Evolutionary conservation across 1,140 invertebrate species (phyloP), one percentile per base, ranked within the genome.

Genomic region (Akabosia matsudoensis): DNA sequence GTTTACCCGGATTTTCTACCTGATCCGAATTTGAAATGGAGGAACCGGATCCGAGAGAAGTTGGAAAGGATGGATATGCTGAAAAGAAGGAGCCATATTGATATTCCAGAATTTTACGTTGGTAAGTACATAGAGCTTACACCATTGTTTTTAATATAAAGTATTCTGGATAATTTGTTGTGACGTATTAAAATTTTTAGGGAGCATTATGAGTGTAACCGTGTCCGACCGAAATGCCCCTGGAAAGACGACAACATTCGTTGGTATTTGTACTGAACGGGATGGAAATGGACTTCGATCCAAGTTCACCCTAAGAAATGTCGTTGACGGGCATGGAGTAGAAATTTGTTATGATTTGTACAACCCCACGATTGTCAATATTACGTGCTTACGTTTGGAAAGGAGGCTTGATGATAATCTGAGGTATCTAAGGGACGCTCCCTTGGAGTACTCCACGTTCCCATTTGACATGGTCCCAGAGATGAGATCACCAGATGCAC

Each of bases 41-140:
- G 97, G 77, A 96, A 99, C 86, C 81, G 85, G 24, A 82, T 98
- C 0, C 86, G 90, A 79, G 97, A 99, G 85, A 95, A 92, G 84
- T 84, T 99, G 14, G 96, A 98, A 83, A 88, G 97, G 75, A 86
- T 88, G 72, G 97, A 99, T 84, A 99, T 99, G 97, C 81, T 98
- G 0, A 90, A 91, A 70, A 88, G 97, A 76, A 89, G 96, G 82
- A 86, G 85, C 74, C 86, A 92, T 76, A 88, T 99, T 75, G 90
- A 93, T 83, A 93, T 99, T 79, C 97, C 97, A 1, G 96, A 98
- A 85, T 99, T 99, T 87, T 98, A 98, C 88, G 96, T 98, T 83
- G 97, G 93, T 92, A 85, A 86, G 91, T 85, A 70, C 10, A 4
- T 22, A 3, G 3, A 67, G 28, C 31, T n/a, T n/a, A n/a, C n/a